Conservation (phyloP, 2,113 vertebrate species). For the Peucedramus taeniatus region DNA sequence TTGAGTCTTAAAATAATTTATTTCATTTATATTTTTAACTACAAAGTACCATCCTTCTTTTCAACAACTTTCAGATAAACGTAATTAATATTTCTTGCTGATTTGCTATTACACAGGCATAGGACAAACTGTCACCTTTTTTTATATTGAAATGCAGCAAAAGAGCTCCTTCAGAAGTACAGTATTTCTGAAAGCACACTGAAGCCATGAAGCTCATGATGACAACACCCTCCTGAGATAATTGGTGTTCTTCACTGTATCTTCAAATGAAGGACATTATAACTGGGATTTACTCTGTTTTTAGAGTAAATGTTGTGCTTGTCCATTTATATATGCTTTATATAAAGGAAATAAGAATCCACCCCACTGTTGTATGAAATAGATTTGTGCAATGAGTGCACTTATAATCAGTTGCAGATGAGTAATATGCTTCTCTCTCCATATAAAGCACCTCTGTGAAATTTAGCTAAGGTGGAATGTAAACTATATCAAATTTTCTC, state of each 20-base stretch:
- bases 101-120: not conserved
- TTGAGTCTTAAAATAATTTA: not conserved
- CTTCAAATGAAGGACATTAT: not conserved
- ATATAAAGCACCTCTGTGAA: slow-evolving; percentile 30
- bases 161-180: not conserved
- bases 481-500: slow-evolving; percentile 40
- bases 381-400: not conserved
- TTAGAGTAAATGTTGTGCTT: not conserved
- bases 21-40: not conserved
- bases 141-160: not conserved
- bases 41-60: not conserved
- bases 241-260: not conserved
- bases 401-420: not conserved
- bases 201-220: not conserved
- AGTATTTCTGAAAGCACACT: not conserved
- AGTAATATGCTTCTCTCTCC: not conserved
- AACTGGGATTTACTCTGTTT: not conserved
- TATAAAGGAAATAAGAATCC: not conserved
- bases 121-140: not conserved
- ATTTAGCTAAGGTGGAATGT: slow-evolving; percentile 31
- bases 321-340: not conserved
- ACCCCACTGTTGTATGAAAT: not conserved
- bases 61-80: not conserved
- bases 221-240: not conserved
- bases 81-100: not conserved